Conservation (phyloP, 1,140 invertebrate species). For the Hetaerina americana region DNA sequence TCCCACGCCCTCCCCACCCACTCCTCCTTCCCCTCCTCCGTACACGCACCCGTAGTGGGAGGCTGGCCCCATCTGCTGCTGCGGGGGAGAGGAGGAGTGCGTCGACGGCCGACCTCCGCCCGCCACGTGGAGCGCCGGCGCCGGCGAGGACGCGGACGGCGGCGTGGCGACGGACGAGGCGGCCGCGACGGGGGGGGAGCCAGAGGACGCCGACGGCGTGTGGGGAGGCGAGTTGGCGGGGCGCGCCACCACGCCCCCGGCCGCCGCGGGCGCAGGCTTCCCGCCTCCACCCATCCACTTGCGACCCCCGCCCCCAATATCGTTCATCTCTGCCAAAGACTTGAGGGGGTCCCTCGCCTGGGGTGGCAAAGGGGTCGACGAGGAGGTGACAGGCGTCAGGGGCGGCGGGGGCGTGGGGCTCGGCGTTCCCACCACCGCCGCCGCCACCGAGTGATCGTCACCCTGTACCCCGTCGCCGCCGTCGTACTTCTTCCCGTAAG, state of each 20-base stretch:
- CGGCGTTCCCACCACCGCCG: conserved; percentile 5
- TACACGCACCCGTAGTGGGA: conserved; percentile 2
- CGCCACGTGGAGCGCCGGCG: neutral
- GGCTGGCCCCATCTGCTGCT: neutral
- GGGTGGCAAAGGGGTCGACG: conserved; percentile 13
- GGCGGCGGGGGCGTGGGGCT: conserved; percentile 4
- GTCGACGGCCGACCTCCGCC: too few relatives aligned
- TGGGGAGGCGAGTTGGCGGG: conserved; percentile 15
- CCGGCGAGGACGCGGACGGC: neutral
- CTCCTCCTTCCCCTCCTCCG: conserved; percentile 1
- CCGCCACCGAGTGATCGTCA: conserved; percentile 17
- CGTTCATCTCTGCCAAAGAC: conserved; percentile 43
- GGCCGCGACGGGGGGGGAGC: conserved; percentile 18
- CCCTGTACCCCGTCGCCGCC: neutral
- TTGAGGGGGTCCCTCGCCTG: conserved; percentile 36
- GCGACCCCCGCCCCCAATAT: conserved; percentile 20
- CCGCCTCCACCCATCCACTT: conserved; percentile 18
- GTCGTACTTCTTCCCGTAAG: neutral
- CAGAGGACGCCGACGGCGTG: conserved; percentile 9
- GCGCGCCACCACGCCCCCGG: conserved; percentile 16
- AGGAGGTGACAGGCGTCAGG: conserved; percentile 14
- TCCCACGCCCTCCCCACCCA: neutral
- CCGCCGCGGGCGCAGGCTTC: conserved; percentile 10
- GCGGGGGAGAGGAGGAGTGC: neutral
- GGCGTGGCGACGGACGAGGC: conserved; percentile 1